Base-by-base conservation (phyloP, 2,797 vertebrate species). In the Huso huso region DNA sequence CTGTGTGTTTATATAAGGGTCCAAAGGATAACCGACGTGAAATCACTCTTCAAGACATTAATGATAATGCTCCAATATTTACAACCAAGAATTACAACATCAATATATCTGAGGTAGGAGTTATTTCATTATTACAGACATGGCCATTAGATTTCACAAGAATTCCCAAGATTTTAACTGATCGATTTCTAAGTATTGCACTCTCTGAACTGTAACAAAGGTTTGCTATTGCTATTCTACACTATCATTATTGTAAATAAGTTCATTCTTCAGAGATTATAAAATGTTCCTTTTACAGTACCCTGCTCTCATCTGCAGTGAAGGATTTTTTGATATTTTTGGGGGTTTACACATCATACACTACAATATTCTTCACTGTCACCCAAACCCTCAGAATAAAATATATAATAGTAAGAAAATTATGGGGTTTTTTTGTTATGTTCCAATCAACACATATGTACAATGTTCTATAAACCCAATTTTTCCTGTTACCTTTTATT, bases 1-100 rank as follows among this genome's bases (percentile, higher is more conserved):
- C 12, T 11, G 2, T 13, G 7, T 64, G 63, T 13, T 9, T 1
- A 65, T 62, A 70, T 15, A 68, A 88, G 87, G 2, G 37, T 5
- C 37, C 37, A 4, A 37, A 49, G 1, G n/a, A 68, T 18, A 89
- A 91, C 6, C 0, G 0, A 0, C 78, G 87, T 6, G 64, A 0
- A 0, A 52, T 90, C 1, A 0, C 0, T 0, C 1, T 91, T 64
- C 8, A 0, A 1, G 87, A 90, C 3, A 0, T 82, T n/a, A 91
- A 91, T 3, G 86, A 89, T 75, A 76, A 90, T 7, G 8, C 70
- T 0, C 91, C 91, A 0, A 1, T 79, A 7, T 93, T 92, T 69
- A 0, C 15, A 2, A 1, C 70, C 8, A 7, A 69, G 23, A 1
- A 50, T 6, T 91, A 91, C 1, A 70, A 0, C 0, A 0, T 1